Base-by-base conservation (phyloP, 2,888 invertebrate species). In the Ochropleura leucogaster region DNA sequence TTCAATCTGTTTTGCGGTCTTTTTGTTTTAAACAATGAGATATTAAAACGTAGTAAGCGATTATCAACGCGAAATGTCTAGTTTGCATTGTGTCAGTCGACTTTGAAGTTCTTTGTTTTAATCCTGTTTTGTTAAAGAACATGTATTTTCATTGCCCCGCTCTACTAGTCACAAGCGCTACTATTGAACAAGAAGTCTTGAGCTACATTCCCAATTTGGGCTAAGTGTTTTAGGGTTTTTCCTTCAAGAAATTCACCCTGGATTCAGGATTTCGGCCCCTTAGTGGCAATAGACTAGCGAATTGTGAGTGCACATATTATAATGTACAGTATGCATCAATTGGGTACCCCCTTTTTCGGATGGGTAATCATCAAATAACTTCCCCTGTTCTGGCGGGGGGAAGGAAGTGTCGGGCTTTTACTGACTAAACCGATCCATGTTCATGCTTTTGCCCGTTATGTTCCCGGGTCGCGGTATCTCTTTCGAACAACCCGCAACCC, bases 21-120 rank as follows among this genome's bases (percentile, higher is more conserved):
- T 53, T 53, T 76, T 70, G 53, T 46, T 70, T 12, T 6, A 8
- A 79, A 83, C 70, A 79, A 79, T 55, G 14, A 47, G 0, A 47
- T 62, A 79, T 72, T 68, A 79, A 65, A 68, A 44, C 40, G 4
- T 51, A 3, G 5, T 55, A 10, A 9, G 42, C 55, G n/a, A 60
- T 20, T n/a, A 55, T 30, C 9, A n/a, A 42, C 40, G 18, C 46
- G 42, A 59, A 47, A 53, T 67, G 2, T 18, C 12, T 42, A 53
- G 12, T 49, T 65, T 47, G 44, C 14, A 55, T 14, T n/a, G 40
- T 16, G 53, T 57, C 18, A 9, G 64, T 47, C 16, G 14, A 49
- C 12, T 42, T 53, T 49, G 12, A 30, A 69, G 16, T n/a, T 9
- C n/a, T 44, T 57, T 30, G 44, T 1, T n/a, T 40, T 7, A 8